Evolutionary conservation across 2,888 invertebrate genomes (phyloP).

Genomic region (Eupeodes luniger): DNA sequence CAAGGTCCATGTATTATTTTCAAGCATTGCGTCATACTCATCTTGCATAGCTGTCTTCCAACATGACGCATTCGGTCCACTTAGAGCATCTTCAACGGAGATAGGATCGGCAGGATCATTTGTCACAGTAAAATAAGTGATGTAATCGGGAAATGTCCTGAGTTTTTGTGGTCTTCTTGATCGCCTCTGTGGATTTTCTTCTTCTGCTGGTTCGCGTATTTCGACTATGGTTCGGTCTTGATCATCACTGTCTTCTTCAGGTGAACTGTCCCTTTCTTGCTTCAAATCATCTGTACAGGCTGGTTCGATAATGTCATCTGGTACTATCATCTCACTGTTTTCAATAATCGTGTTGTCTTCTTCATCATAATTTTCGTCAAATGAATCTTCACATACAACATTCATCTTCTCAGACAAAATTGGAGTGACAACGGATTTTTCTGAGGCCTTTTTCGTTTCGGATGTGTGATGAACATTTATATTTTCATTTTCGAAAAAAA

Average conservation of each 20-base stretch:
- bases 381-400: not conserved
- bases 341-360: slow-evolving; percentile 10
- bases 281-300: not conserved
- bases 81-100: slow-evolving; percentile 30
- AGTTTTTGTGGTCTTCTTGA: not conserved
- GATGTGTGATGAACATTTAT: slow-evolving; percentile 1
- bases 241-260: not conserved
- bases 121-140: slow-evolving; percentile 26
- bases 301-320: not conserved
- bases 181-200: not conserved
- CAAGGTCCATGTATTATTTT: no score
- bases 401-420: not conserved
- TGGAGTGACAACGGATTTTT: not conserved
- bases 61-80: not conserved
- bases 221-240: not conserved
- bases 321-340: slow-evolving; percentile 15
- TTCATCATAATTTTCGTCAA: not conserved
- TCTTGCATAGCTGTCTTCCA: no score
- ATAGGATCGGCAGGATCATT: slow-evolving; percentile 31
- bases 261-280: not conserved
- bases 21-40: no score
- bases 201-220: not conserved
- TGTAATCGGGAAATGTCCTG: slow-evolving; percentile 9
- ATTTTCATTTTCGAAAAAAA: slow-evolving; percentile 18
- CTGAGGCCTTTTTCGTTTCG: not conserved